Evolutionary conservation across 1,140 invertebrate genomes (phyloP).

Genomic region (Eciton burchellii): DNA sequence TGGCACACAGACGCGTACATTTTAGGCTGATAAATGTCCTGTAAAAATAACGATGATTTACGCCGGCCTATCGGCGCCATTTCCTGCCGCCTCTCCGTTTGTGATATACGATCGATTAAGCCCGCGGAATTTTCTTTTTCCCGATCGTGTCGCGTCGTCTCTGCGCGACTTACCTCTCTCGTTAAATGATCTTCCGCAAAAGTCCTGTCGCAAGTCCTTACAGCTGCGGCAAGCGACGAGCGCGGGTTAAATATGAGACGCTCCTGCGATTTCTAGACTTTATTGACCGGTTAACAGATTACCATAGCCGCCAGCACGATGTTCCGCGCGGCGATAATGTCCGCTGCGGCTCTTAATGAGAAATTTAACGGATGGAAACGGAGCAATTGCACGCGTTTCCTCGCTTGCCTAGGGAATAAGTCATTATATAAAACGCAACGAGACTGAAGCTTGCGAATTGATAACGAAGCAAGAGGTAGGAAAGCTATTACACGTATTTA

Average conservation of each 20-base stretch:
- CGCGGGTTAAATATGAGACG: conserved; percentile 33
- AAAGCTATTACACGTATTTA: no score
- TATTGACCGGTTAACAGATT: conserved; percentile 51
- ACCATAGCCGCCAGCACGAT: conserved; percentile 42
- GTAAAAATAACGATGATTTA: conserved; percentile 43
- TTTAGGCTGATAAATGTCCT: conserved; percentile 50
- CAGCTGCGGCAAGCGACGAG: background rate
- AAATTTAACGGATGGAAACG: background rate
- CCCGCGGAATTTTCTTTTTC: conserved; percentile 19
- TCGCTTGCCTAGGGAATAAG: background rate
- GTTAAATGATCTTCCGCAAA: conserved; percentile 33
- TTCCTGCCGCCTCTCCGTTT: conserved; percentile 32
- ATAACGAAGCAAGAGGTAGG: no score
- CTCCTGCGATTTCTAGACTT: conserved; percentile 35
- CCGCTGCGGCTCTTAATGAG: background rate
- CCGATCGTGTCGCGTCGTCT: conserved; percentile 6
- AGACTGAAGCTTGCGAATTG: no score
- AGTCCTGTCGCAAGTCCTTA: conserved; percentile 18
- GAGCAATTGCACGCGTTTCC: background rate
- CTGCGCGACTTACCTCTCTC: conserved; percentile 12
- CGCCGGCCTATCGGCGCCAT: conserved; percentile 4
- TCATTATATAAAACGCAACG: background rate
- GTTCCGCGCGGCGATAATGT: background rate
- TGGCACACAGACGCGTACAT: background rate
- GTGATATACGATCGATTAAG: conserved; percentile 50